Percentiles rank a stretch among this genome's conserved stretches.
Conservation (phyloP, 2,888 invertebrate species). For the Euzetes globulus region DNA sequence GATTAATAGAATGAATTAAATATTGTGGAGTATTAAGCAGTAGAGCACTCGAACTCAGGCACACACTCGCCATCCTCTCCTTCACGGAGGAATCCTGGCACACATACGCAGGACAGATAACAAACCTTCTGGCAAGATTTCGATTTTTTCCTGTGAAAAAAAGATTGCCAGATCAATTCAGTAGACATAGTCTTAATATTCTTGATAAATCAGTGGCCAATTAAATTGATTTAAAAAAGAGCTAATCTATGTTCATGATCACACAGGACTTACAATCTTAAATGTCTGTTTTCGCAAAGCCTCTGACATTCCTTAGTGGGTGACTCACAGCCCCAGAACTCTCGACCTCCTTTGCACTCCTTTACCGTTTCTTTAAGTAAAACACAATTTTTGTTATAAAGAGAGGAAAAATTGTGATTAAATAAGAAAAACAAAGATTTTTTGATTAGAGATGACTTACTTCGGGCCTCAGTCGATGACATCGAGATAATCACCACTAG, state of each 20-base stretch:
- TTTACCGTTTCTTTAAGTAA: constrained; percentile 3
- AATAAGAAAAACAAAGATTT: not conserved
- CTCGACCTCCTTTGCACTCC: constrained; percentile 22
- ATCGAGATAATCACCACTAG: not conserved
- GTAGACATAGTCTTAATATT: not conserved
- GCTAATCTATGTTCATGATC: not conserved
- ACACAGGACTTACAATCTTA: not conserved
- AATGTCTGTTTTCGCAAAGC: constrained; percentile 28
- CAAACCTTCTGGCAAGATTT: not conserved
- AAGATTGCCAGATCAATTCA: too few species aligned
- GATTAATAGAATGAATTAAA: not conserved
- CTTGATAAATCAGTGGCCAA: too few species aligned
- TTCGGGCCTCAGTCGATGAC: not conserved
- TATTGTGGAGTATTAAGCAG: not conserved
- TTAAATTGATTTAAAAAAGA: too few species aligned
- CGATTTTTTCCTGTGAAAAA: not conserved
- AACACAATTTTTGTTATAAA: too few species aligned
- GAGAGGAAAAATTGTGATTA: not conserved
- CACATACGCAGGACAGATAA: constrained; percentile 27
- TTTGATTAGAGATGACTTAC: not conserved
- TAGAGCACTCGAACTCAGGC: constrained; percentile 11
- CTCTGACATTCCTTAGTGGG: constrained; percentile 30
- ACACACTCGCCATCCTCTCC: constrained; percentile 28
- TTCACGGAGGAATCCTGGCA: constrained; percentile 26
- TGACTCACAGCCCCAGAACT: constrained; percentile 34